Evolutionary conservation across 2,888 invertebrate genomes (phyloP).

Genomic region (Troides aeacus): DNA sequence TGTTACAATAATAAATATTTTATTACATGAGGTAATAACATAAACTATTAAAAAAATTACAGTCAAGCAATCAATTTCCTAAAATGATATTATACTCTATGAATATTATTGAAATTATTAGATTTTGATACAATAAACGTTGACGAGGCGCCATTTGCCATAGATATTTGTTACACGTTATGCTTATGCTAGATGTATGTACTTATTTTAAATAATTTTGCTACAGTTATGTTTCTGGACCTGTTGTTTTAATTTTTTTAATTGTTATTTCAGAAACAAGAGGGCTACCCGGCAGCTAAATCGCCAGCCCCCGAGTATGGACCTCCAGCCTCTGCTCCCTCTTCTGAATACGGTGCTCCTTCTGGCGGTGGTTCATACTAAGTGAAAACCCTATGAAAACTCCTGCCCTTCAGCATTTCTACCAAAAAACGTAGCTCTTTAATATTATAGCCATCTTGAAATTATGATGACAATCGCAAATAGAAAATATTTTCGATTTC

Average conservation of each 20-base stretch:
- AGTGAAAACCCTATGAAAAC: slow-evolving; percentile 34
- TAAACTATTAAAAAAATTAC: too few species aligned
- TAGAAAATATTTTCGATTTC: too few species aligned
- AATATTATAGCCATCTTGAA: slow-evolving; percentile 24
- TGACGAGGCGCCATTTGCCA: neutral
- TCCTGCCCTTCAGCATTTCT: slow-evolving; percentile 21
- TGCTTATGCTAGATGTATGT: too few species aligned
- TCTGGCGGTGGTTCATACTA: slow-evolving; percentile 50
- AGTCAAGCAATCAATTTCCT: too few species aligned
- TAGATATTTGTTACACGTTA: too few species aligned
- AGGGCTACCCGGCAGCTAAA: slow-evolving; percentile 77
- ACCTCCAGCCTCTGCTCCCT: slow-evolving; percentile 73
- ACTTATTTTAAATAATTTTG: neutral
- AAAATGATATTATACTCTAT: neutral
- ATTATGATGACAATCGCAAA: neutral
- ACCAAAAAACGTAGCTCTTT: slow-evolving; percentile 35
- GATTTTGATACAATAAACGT: neutral
- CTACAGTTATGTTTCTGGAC: neutral
- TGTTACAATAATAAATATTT: slow-evolving; percentile 25
- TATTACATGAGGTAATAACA: neutral
- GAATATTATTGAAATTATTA: neutral
- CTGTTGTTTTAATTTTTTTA: neutral
- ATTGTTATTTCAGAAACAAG: slow-evolving; percentile 74
- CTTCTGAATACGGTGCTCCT: slow-evolving; percentile 82
- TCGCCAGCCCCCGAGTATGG: slow-evolving; percentile 67